Evolutionary conservation across 2,888 invertebrate species (phyloP).

Genomic region (Alsophila aescularia): DNA sequence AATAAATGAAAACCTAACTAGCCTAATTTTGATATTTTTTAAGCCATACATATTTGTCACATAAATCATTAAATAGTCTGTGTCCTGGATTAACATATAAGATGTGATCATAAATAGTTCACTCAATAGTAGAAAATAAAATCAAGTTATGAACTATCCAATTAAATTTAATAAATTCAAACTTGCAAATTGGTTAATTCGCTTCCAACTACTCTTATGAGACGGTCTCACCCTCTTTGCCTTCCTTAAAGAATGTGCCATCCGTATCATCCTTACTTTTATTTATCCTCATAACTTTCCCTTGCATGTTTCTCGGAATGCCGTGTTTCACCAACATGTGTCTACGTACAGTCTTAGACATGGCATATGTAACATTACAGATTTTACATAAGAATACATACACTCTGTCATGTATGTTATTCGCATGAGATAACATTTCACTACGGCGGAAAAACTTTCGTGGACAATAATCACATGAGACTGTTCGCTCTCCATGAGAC

Average conservation of each 20-base stretch:
- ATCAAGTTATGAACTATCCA: too few relatives aligned
- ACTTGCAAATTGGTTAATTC: too few relatives aligned
- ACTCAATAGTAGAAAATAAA: too few relatives aligned
- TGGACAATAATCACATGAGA: slow-evolving; percentile 65
- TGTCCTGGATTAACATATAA: too few relatives aligned
- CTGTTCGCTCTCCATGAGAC: slow-evolving; percentile 64
- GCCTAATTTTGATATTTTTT: too few relatives aligned
- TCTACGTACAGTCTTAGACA: slow-evolving; percentile 59
- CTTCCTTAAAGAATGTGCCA: background rate
- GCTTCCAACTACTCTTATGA: background rate
- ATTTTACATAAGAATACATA: slow-evolving; percentile 65
- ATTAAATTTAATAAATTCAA: too few relatives aligned
- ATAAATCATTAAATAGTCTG: too few relatives aligned
- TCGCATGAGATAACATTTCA: slow-evolving; percentile 65
- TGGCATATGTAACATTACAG: slow-evolving; percentile 68
- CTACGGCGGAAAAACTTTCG: slow-evolving; percentile 57
- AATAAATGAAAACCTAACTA: too few relatives aligned
- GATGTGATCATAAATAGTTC: too few relatives aligned
- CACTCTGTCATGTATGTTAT: slow-evolving; percentile 64
- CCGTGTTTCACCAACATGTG: slow-evolving; percentile 70
- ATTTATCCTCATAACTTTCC: slow-evolving; percentile 60
- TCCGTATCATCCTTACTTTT: slow-evolving; percentile 29
- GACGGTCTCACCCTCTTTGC: background rate
- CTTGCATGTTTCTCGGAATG: slow-evolving; percentile 66
- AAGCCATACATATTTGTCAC: too few relatives aligned